Percentiles rank a stretch among this genome's conserved stretches.
These are phyloP conservation scores for Oreochromis aureus DNA, from an alignment of 2,113 vertebrate species.

Conservation along the genomic window DNA sequence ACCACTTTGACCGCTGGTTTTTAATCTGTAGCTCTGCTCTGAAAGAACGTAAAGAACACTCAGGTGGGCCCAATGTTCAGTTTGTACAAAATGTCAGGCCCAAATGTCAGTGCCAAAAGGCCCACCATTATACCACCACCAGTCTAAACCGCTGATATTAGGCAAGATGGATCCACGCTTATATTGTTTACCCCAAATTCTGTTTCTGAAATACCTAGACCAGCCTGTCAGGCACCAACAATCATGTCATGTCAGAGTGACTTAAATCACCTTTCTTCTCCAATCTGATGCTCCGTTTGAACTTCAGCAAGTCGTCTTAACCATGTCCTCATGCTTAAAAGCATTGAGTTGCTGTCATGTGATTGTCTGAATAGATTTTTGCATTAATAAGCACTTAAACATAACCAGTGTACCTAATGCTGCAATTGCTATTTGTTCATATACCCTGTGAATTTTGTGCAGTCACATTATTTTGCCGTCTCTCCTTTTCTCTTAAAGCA, in stretches of 20 bases:
- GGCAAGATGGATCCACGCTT: fast-evolving
- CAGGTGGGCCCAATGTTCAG: background rate
- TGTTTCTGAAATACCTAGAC: background rate
- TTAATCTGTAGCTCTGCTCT: no score
- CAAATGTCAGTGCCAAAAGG: no score
- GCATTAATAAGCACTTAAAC: background rate
- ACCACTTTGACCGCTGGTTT: no score
- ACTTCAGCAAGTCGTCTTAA: background rate
- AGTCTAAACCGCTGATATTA: background rate
- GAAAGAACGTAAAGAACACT: no score
- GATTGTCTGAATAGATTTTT: background rate
- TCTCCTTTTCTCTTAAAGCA: background rate
- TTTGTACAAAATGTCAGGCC: background rate
- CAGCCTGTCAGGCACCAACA: background rate
- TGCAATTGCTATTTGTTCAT: background rate
- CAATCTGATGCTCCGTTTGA: background rate
- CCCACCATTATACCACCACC: background rate
- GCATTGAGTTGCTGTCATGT: background rate
- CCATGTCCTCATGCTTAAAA: background rate
- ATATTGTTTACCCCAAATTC: background rate
- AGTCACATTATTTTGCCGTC: background rate
- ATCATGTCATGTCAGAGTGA: background rate
- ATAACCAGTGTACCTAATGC: background rate
- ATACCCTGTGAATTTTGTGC: background rate
- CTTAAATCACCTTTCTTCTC: no score